These are phyloP conservation scores for Geotrypetes seraphini DNA, from an alignment of 2,797 vertebrate species.

Conservation along the genomic window DNA sequence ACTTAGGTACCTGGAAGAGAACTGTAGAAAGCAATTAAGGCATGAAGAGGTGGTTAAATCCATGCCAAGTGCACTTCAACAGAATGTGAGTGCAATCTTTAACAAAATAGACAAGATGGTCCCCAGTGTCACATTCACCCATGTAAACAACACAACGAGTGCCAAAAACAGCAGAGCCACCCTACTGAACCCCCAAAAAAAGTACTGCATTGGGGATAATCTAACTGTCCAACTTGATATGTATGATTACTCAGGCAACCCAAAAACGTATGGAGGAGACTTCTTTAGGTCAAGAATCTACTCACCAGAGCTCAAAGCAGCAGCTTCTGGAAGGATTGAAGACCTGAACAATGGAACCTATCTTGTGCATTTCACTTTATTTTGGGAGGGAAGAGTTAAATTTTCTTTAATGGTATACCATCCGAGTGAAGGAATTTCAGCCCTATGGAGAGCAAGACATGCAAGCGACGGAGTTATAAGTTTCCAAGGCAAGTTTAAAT, in stretches of 20 bases:
- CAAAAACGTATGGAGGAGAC: slow-evolving; percentile 26
- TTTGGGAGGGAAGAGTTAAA: slow-evolving; percentile 12
- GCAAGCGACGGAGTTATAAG: slow-evolving; percentile 8
- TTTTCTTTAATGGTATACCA: slow-evolving; percentile 20
- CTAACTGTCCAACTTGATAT: slow-evolving; percentile 14
- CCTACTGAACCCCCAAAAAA: not conserved
- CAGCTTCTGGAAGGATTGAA: slow-evolving; percentile 10
- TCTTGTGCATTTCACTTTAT: slow-evolving; percentile 23
- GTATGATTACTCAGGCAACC: slow-evolving; percentile 8
- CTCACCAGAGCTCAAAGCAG: slow-evolving; percentile 7
- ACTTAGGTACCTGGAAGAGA: too few species aligned
- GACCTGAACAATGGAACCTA: slow-evolving; percentile 31
- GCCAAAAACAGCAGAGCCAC: slow-evolving; percentile 7
- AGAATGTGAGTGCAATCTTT: not conserved
- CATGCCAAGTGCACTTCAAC: not conserved
- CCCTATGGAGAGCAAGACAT: slow-evolving; percentile 28
- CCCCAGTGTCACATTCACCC: slow-evolving; percentile 9
- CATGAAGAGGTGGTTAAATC: too few species aligned
- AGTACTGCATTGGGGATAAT: slow-evolving; percentile 14
- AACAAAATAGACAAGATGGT: slow-evolving; percentile 6
- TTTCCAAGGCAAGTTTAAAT: slow-evolving; percentile 8
- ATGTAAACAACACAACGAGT: slow-evolving; percentile 1
- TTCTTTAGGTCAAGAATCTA: slow-evolving; percentile 20
- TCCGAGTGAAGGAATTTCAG: slow-evolving; percentile 13
- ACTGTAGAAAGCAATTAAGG: too few species aligned